These are phyloP conservation scores for Sander lucioperca DNA, from an alignment of 2,113 vertebrate genomes.

Conservation along the genomic window DNA sequence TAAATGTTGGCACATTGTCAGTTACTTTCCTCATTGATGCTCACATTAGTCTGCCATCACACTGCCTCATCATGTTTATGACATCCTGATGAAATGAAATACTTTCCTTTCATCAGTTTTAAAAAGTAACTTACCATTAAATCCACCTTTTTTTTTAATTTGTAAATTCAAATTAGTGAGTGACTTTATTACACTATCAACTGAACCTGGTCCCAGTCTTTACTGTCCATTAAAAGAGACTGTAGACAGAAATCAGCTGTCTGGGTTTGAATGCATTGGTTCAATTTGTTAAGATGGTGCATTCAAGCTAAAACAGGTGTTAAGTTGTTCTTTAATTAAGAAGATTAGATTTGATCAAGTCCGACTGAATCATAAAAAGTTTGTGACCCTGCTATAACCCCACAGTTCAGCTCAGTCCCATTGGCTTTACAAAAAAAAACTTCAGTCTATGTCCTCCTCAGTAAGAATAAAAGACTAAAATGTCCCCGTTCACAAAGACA, in stretches of 20 bases:
- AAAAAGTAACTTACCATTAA: background rate
- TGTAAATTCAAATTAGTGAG: background rate
- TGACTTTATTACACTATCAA: background rate
- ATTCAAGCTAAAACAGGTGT: background rate
- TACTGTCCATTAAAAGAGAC: background rate
- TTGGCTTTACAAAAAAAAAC: slow-evolving; percentile 17
- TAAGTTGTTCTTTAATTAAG: background rate
- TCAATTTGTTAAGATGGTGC: background rate
- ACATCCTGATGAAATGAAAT: background rate
- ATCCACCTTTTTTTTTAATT: background rate
- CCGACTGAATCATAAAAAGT: background rate
- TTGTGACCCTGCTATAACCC: background rate
- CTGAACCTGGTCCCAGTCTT: too few relatives aligned
- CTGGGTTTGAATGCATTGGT: background rate
- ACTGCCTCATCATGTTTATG: background rate
- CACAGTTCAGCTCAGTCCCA: background rate
- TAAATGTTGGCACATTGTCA: background rate
- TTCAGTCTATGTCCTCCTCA: background rate
- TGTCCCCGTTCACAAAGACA: background rate
- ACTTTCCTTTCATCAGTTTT: background rate
- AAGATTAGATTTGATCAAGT: background rate
- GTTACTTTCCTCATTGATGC: background rate
- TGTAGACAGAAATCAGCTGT: background rate
- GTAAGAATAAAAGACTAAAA: background rate
- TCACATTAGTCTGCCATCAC: background rate